Percentiles rank a stretch among this genome's conserved stretches.
phyloP scores from a whole-genome alignment of 2,113 vertebrate species.

The Dicaeum eximium region DNA sequence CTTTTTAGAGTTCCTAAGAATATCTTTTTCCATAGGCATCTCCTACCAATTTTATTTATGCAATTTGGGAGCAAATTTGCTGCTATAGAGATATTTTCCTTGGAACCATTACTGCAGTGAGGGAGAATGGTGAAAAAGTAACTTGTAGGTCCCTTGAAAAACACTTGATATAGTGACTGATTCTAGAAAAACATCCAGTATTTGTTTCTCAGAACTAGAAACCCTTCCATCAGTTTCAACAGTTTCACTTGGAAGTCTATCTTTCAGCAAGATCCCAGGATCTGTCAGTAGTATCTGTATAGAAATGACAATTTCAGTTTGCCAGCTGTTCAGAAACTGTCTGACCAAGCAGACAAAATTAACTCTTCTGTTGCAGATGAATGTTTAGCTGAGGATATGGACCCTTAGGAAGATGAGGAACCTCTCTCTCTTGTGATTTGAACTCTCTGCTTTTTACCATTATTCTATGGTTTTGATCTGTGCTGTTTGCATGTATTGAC shows the following conservation, averaged over 20 bases:
- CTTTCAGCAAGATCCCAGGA: conserved; percentile 34
- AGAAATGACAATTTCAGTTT: conserved; percentile 61
- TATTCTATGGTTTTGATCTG: conserved; percentile 52
- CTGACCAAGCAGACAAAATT: conserved; percentile 57
- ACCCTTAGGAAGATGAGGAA: conserved; percentile 44
- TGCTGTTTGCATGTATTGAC: conserved; percentile 59
- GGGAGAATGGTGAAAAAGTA: not conserved
- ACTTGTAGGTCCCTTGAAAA: conserved; percentile 9
- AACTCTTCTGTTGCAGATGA: conserved; percentile 53
- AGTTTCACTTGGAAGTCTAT: conserved; percentile 32
- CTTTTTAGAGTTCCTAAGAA: not conserved
- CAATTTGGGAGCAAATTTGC: not conserved
- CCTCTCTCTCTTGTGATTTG: conserved; percentile 17
- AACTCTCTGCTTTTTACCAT: conserved; percentile 60
- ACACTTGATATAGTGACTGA: not conserved
- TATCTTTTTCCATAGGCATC: not conserved
- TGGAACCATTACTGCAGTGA: not conserved
- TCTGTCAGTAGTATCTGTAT: conserved; percentile 26
- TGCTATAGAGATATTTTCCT: not conserved
- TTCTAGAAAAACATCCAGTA: conserved; percentile 16
- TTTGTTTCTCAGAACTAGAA: conserved; percentile 27
- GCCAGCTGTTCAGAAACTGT: conserved; percentile 69
- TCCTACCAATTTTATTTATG: not conserved
- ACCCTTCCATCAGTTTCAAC: conserved; percentile 15
- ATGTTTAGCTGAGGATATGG: conserved; percentile 43